Base-by-base conservation (phyloP, 2,113 vertebrate genomes). In the Acinonyx jubatus region DNA sequence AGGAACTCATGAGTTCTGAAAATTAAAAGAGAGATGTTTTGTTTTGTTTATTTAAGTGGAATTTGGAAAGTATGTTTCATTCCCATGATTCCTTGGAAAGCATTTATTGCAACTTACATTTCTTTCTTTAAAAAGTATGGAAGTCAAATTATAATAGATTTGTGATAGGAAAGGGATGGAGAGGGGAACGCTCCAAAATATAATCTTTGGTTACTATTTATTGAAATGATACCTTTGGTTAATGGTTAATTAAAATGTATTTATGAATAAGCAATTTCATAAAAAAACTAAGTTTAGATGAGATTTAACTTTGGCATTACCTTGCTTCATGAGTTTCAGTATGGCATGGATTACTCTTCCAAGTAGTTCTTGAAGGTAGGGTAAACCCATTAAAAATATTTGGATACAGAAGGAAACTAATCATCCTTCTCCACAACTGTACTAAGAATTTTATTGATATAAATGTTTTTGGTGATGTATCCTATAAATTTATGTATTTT, bases 1-100 rank as follows among this genome's bases (percentile, higher is more conserved):
- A 16, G 45, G 45, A 79, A 79, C 45, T 50, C 4, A 21, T 89
- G 73, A 90, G 85, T 29, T 86, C 48, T 95, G 25, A 63, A 13
- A 66, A 96, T 96, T 76, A 79, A 57, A 61, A 92, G 31, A 90
- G 55, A 95, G 27, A 25, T 61, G 82, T 97, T 93, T 65, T 89
- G 33, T n/a, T 65, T 73, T 89, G 16, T 55, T 69, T 78, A 84
- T 57, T 91, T 5, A 52, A 84, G 27, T 97, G 50, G 69, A 96
- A 33, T 38, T 63, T 83, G 29, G 27, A 94, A 97, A 96, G 81
- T 73, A 92, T 63, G 18, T 84, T 95, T 98, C 71, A 91, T 45
- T 89, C 33, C 68, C 4, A 4, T 65, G 7, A 91, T 41, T 97
- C 91, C 81, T 91, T 31, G 31, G 63, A 81, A 97, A 89, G 85